Percentiles rank a stretch among this genome's conserved stretches.
These are phyloP conservation scores for Hemichromis elongatus DNA, from an alignment of 2,113 vertebrate species.

Conservation along the genomic window DNA sequence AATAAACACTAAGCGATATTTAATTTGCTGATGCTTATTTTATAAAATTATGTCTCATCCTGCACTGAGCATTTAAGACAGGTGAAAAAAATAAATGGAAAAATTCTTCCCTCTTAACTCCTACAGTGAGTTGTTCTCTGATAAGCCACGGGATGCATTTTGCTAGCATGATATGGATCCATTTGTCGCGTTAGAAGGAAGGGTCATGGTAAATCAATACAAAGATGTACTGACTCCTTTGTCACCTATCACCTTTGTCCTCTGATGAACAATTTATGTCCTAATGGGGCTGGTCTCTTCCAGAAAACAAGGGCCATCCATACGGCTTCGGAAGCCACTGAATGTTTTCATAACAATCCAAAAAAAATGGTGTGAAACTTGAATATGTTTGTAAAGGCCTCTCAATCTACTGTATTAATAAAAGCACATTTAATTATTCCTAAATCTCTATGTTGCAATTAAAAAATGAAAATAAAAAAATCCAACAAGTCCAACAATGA, in stretches of 20 bases:
- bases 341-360: neutral
- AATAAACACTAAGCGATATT: neutral
- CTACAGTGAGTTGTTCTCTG: neutral
- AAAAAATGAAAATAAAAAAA: neutral
- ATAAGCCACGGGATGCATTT: neutral
- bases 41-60: rapidly evolving
- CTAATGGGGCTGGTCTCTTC: neutral
- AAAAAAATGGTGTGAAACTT: neutral
- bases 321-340: neutral
- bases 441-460: neutral
- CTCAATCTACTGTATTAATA: no score
- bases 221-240: neutral
- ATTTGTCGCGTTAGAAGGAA: neutral
- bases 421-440: neutral
- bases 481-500: neutral
- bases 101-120: neutral
- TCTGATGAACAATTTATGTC: neutral
- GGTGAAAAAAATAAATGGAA: neutral
- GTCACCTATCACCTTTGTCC: neutral
- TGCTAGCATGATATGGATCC: neutral
- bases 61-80: neutral
- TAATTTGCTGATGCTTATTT: neutral
- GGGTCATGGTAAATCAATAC: neutral
- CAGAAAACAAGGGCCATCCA: neutral
- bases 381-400: no score